Base-by-base conservation (phyloP, 2,797 vertebrate genomes). In the Fistularia tabacaria region DNA sequence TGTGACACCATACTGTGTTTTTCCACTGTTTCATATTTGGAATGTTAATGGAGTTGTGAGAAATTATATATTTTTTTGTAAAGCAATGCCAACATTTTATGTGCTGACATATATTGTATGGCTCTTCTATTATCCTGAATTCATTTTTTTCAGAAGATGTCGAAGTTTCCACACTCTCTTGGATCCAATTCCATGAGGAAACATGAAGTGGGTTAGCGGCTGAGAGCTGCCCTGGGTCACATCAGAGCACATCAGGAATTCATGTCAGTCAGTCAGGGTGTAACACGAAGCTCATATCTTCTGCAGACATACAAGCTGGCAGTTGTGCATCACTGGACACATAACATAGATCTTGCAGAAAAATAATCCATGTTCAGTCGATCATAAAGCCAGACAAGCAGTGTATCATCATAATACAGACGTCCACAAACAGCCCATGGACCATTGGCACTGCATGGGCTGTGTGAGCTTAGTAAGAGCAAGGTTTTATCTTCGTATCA, bases 151-250 rank as follows among this genome's bases (percentile, higher is more conserved):
- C 25, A 25, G 25, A 25, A 25, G 25, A 25, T 25, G 2, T 25
- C 5, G 25, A 25, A 25, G 25, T 25, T 13, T 45, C 25, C 9
- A 36, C 40, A 41, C 13, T 37, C 36, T 36, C 6, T 13, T 38
- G 13, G 3, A 14, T 38, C 9, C 14, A 9, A 15, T 42, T 58
- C 7, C 52, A 13, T 14, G 55, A 36, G 38, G 57, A 53, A 63
- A 58, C 41, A 3, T 41, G 37, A 71, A 63, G 47, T 62, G 59
- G 58, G 50, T 76, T 55, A 46, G 51, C 44, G 66, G 57, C 53
- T 7, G 7, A 49, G 54, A 58, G 49, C 53, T 7, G 12, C 14
- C 14, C 57, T 52, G 49, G 48, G 59, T 76, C 61, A 66, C 37
- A 39, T 9, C 46, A 47, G 47, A 62, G 47, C 50, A 37, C 49